phyloP scores from a whole-genome alignment of 2,888 invertebrate species.

The Athetis lepigone region DNA sequence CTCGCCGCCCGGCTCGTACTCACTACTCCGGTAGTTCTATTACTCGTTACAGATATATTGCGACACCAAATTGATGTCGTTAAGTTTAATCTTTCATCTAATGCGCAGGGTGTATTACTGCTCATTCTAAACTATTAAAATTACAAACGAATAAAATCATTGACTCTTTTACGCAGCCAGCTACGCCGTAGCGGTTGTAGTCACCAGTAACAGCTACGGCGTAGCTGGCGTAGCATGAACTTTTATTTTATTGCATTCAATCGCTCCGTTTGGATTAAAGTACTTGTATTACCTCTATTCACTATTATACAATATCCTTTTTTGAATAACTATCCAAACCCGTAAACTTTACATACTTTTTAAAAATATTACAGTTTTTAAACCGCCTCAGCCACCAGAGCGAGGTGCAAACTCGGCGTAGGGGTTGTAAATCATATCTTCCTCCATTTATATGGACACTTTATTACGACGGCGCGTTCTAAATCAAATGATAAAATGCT shows the following conservation, averaged over 20 bases:
- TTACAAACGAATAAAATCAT: conserved; percentile 25
- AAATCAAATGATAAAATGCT: conserved; percentile 90
- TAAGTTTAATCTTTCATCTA: conserved; percentile 59
- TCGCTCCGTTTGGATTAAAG: background rate
- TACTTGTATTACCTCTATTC: background rate
- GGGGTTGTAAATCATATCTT: conserved; percentile 87
- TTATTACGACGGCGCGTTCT: conserved; percentile 88
- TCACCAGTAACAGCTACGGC: conserved; percentile 25
- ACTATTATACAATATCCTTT: background rate
- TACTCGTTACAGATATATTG: conserved; percentile 62
- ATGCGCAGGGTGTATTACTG: conserved; percentile 45
- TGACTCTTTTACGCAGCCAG: background rate
- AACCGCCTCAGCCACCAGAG: conserved; percentile 71
- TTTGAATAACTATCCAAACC: conserved; percentile 6
- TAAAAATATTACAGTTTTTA: conserved; percentile 74
- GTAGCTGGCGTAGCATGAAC: conserved; percentile 9
- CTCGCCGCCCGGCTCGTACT: conserved; percentile 59
- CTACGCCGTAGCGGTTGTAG: conserved; percentile 28
- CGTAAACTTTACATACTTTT: conserved; percentile 21
- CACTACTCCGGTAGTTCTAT: conserved; percentile 46
- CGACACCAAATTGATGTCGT: conserved; percentile 63
- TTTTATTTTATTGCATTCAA: background rate
- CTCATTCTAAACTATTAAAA: conserved; percentile 32
- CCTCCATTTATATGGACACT: conserved; percentile 89
- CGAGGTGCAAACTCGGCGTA: conserved; percentile 83